Evolutionary conservation across 2,797 vertebrate genomes (phyloP), one percentile per base, ranked within the genome.

Genomic region (Rhabdophis nuchalis): DNA sequence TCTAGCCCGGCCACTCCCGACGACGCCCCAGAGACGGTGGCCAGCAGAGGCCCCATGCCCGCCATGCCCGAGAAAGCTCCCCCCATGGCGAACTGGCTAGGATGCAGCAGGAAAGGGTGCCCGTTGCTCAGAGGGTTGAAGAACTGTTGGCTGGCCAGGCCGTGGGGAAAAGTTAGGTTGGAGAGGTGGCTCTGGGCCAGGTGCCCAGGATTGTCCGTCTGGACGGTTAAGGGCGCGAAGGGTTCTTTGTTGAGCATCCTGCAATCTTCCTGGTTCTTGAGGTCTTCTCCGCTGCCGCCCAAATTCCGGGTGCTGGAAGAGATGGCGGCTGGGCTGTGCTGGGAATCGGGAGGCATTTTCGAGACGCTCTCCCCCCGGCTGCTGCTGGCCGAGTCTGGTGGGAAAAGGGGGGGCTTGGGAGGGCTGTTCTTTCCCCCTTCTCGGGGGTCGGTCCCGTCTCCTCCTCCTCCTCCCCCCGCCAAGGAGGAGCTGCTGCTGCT

Each of bases 11-110:
- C 98, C 87, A 99, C 98, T 3, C 98, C 98, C 25, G 98, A 98
- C 1, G 98, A 97, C 0, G 97, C 96, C 89, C 97, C 98, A 16
- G 99, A 99, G 94, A 99, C 99, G 0, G 99, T 98, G 88, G 99
- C 99, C 94, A 99, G 95, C 90, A 99, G 96, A 0, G 99, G 99
- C 57, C 98, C 99, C 2, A 97, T 96, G 0, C 98, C 98, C 1
- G 98, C 98, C 99, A 99, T 99, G 95, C 98, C 98, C 92, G 99
- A 98, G 97, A 99, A 99, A 3, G 99, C 98, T 0, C 98, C 98
- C n/a, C 99, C 99, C 98, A 99, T 99, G 96, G 98, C 98, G 95
- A 99, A 99, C 98, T 99, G 99, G 92, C 99, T 93, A 4, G 99
- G 99, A 97, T 99, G 99, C 95, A 99, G 96, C 91, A 99, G 98